phyloP scores from a whole-genome alignment of 2,113 vertebrate species.

The Thermophis baileyi region DNA sequence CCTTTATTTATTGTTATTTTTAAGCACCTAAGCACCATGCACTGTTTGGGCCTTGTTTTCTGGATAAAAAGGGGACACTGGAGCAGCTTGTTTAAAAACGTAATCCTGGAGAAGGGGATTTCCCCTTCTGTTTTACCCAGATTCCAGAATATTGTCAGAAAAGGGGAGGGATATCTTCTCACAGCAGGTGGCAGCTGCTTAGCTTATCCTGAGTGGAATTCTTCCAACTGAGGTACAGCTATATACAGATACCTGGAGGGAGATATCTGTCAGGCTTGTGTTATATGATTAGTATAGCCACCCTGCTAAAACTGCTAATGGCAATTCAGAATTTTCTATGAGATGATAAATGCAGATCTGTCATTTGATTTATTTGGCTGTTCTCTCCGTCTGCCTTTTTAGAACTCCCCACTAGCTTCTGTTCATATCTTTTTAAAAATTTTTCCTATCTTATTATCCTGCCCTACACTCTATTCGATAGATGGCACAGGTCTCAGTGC shows the following conservation, averaged over 20 bases:
- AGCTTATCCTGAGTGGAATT: not conserved
- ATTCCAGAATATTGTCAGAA: not conserved
- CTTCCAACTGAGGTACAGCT: not conserved
- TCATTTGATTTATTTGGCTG: not conserved
- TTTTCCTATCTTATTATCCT: not conserved
- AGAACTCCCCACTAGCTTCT: not conserved
- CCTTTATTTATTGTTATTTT: not conserved
- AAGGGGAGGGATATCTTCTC: not conserved
- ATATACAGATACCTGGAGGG: not conserved
- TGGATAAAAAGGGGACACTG: not conserved
- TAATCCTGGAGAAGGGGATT: not conserved
- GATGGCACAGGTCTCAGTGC: not conserved
- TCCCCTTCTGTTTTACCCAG: not conserved
- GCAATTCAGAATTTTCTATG: not conserved
- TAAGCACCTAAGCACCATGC: not conserved
- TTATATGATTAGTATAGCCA: not conserved
- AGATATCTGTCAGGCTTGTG: not conserved
- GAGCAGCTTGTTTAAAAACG: not conserved
- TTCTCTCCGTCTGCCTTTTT: not conserved
- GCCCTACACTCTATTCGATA: not conserved
- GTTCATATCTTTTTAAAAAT: not conserved
- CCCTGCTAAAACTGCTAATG: not conserved
- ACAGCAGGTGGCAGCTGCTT: not conserved
- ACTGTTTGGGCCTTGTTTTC: not conserved
- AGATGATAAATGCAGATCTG: not conserved